These are phyloP conservation scores for Cryptoblepharus egeriae DNA, from an alignment of 2,797 vertebrate species.

Conservation along the genomic window DNA sequence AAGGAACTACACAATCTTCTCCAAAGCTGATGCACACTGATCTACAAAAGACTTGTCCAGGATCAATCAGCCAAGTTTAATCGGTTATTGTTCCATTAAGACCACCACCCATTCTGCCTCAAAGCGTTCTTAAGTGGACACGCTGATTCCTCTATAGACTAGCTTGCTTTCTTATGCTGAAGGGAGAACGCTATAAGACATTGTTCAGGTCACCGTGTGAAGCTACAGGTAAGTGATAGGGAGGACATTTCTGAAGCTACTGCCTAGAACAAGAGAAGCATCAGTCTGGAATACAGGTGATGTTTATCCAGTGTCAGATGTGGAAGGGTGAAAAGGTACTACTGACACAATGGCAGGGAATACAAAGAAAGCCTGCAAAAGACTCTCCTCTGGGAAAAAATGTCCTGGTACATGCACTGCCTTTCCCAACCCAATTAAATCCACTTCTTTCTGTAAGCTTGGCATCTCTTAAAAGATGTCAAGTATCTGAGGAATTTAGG, in stretches of 20 bases:
- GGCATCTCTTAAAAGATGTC: background rate
- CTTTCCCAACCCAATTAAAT: background rate
- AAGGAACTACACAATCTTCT: background rate
- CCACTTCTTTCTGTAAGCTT: background rate
- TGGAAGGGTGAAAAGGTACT: background rate
- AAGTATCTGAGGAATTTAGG: background rate
- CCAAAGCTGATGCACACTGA: background rate
- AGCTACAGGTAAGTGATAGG: rapidly evolving
- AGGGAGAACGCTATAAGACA: conserved; percentile 30
- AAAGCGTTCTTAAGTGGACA: conserved; percentile 31
- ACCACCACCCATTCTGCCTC: background rate
- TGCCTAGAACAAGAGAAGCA: background rate
- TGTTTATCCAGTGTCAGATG: background rate
- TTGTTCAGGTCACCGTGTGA: rapidly evolving
- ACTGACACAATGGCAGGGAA: background rate
- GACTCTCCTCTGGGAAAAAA: background rate
- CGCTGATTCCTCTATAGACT: background rate
- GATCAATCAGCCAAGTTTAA: background rate
- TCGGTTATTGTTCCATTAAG: conserved; percentile 6
- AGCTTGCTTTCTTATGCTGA: conserved; percentile 33
- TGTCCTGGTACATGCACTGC: background rate
- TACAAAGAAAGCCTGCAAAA: background rate
- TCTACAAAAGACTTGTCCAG: rapidly evolving
- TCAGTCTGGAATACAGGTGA: background rate
- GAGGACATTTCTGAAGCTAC: background rate